phyloP scores from a whole-genome alignment of 2,888 invertebrate species.

The Limnephilus lunatus region DNA sequence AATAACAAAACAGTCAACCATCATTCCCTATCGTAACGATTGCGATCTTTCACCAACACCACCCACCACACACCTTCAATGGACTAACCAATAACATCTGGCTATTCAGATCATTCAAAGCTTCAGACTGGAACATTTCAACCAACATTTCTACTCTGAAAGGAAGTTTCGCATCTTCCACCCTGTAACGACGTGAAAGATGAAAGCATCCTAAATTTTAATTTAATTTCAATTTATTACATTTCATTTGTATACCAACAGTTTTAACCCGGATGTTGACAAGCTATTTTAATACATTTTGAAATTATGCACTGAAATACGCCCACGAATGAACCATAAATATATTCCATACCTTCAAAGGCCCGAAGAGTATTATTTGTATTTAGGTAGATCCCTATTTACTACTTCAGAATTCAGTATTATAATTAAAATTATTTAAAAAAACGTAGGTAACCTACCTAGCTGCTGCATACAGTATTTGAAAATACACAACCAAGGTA shows the following conservation, averaged over 20 bases:
- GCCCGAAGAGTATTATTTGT: neutral
- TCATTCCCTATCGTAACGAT: neutral
- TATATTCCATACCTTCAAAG: neutral
- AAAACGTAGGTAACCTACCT: neutral
- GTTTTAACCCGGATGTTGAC: neutral
- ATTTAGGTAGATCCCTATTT: neutral
- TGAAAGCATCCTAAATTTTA: neutral
- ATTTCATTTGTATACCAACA: neutral
- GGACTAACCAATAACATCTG: neutral
- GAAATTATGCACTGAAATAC: neutral
- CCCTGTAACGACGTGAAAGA: neutral
- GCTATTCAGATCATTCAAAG: neutral
- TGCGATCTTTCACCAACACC: neutral
- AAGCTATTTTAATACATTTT: neutral
- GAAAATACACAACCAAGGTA: neutral
- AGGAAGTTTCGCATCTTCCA: neutral
- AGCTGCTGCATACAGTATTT: neutral
- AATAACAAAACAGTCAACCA: constrained; percentile 13
- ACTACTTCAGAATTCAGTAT: neutral
- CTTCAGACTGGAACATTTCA: neutral
- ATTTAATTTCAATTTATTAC: neutral
- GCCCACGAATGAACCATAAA: neutral
- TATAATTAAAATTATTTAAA: neutral
- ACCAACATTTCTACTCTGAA: neutral
- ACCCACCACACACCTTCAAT: neutral